Conservation (phyloP, 2,888 invertebrate genomes). For the Mesoligia furuncula region DNA sequence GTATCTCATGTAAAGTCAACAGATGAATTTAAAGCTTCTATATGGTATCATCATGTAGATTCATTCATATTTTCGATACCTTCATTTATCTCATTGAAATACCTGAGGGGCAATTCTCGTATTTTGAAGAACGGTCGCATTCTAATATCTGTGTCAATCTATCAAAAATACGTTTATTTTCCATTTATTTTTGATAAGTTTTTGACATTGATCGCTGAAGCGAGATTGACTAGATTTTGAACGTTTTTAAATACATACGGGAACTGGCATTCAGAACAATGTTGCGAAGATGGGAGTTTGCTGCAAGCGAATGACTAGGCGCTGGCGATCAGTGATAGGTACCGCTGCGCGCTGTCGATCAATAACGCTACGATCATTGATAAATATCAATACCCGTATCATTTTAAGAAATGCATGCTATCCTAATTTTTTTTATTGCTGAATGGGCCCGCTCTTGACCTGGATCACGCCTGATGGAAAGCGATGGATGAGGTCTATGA, state of each 20-base stretch:
- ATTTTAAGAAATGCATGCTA: neutral
- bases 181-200: neutral
- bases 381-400: neutral
- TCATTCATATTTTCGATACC: neutral
- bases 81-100: neutral
- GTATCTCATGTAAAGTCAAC: neutral
- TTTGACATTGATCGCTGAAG: neutral
- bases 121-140: neutral
- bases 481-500: no score
- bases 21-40: neutral
- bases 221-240: neutral
- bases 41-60: neutral
- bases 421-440: no score
- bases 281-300: constrained; percentile 45
- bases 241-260: neutral
- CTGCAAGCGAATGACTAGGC: constrained; percentile 42
- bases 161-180: neutral
- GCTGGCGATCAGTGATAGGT: constrained; percentile 17
- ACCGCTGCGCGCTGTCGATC: neutral
- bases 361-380: neutral
- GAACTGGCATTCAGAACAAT: neutral
- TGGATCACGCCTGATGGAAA: no score
- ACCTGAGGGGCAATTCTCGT: neutral
- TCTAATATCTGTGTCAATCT: neutral
- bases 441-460: no score